These are phyloP conservation scores for Tenthredo livida DNA, from an alignment of 2,888 invertebrate species.

Conservation along the genomic window DNA sequence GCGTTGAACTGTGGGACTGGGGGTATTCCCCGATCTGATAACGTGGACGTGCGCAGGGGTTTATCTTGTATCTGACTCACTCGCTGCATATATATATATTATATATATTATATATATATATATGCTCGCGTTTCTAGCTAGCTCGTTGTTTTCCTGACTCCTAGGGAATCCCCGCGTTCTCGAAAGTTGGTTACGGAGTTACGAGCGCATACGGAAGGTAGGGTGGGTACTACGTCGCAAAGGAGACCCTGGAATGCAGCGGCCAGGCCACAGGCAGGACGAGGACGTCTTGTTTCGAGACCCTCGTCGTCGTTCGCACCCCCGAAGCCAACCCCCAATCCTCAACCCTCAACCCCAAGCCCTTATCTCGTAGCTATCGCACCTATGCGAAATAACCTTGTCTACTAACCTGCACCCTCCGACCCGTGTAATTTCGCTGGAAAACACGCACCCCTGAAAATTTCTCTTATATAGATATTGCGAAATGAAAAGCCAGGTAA, in stretches of 20 bases:
- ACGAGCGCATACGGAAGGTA: not conserved
- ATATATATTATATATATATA: too few species aligned
- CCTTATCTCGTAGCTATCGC: slow-evolving; percentile 8
- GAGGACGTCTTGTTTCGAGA: not conserved
- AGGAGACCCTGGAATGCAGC: slow-evolving; percentile 1
- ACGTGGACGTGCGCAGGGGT: not conserved
- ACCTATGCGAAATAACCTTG: slow-evolving; percentile 8
- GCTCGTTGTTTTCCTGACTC: not conserved
- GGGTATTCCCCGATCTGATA: not conserved
- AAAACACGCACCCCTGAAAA: slow-evolving; percentile 1
- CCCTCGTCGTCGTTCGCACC: slow-evolving; percentile 3
- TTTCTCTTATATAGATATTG: slow-evolving; percentile 2
- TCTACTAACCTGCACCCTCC: slow-evolving; percentile 28
- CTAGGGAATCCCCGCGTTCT: not conserved
- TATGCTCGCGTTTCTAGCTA: not conserved
- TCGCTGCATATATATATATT: not conserved
- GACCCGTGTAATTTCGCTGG: slow-evolving; percentile 29
- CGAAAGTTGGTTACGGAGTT: not conserved
- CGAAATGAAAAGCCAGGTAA: not conserved
- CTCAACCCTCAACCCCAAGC: not conserved
- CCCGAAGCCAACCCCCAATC: not conserved
- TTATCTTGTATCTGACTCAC: not conserved
- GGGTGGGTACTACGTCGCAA: not conserved
- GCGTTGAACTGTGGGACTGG: not conserved
- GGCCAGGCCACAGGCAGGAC: not conserved